Base-by-base conservation (phyloP, 1,140 invertebrate species). In the Nephila pilipes region DNA sequence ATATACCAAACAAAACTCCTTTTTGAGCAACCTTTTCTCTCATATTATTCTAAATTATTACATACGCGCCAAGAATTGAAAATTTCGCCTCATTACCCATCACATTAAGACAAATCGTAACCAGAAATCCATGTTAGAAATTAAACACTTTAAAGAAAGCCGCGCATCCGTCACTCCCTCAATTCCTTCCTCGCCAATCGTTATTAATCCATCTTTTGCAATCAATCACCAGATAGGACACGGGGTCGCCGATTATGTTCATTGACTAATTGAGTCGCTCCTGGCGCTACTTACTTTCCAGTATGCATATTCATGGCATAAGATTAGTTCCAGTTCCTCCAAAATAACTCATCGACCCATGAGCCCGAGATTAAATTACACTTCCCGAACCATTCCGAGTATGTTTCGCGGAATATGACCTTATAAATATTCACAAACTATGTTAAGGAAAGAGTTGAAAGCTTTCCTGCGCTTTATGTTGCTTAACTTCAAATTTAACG, bases 341-440 rank as follows among this genome's bases (percentile, higher is more conserved):
- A 1, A 6, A 75, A 18, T 32, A 36, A 36, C 69, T 75, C 32
- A 32, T 75, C 14, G 12, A 10, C 2, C 3, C 69, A 36, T 36
- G 65, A 14, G 3, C 14, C 4, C 0, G 0, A 32, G 14, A 36
- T 36, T 75, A 18, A 75, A 75, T 32, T 29, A 20, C 14, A 32
- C 65, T 65, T 65, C 25, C 8, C 63, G n/a, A 65, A 65, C 16
- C 12, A 36, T 75, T 75, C 18, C 5, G 29, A 32, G 58, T 18
- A 18, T 22, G 22, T 18, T 46, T 46, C 46, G 46, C 6, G 46
- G 32, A 75, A 75, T 75, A 75, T 36, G 3, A 16, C 29, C 3
- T 75, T 75, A 75, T 75, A 75, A 75, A 75, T 75, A 75, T 75
- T 75, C 16, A 75, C 25, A 18, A 75, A 75, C 25, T 12, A 2